Conservation (phyloP, 2,888 invertebrate genomes). For the Esperia sulphurella region DNA sequence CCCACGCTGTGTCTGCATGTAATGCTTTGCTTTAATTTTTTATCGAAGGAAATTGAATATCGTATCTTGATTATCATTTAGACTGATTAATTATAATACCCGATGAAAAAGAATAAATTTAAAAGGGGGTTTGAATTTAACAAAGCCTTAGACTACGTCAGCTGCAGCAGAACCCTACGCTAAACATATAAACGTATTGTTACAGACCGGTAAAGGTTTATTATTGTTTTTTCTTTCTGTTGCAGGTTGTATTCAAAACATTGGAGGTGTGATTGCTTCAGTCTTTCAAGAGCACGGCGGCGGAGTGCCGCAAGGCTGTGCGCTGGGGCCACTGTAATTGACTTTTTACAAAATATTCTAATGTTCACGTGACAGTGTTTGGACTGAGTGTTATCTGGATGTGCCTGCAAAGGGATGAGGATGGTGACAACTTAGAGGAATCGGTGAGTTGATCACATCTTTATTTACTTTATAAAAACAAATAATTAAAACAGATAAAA, state of each 20-base stretch:
- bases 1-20: too few species aligned
- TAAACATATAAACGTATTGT: slow-evolving; percentile 36
- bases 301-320: slow-evolving; percentile 57
- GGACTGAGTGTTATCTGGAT: slow-evolving; percentile 47
- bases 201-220: slow-evolving; percentile 49
- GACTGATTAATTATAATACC: too few species aligned
- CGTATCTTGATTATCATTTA: too few species aligned
- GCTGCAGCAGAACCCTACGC: slow-evolving; percentile 25
- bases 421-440: slow-evolving; percentile 60
- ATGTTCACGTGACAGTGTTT: slow-evolving; percentile 28
- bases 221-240: slow-evolving; percentile 75
- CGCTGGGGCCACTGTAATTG: slow-evolving; percentile 32
- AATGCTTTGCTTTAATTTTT: too few species aligned
- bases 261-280: slow-evolving; percentile 48
- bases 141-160: slow-evolving; percentile 31
- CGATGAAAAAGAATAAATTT: too few species aligned
- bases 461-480: too few species aligned
- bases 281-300: slow-evolving; percentile 48
- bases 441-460: slow-evolving; percentile 47
- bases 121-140: not conserved
- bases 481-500: too few species aligned
- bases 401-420: slow-evolving; percentile 72
- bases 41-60: too few species aligned
- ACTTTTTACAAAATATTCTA: slow-evolving; percentile 17
- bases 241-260: slow-evolving; percentile 78